A percentile compares a stretch with the other conserved stretches of the same genome.
These are phyloP conservation scores for Poeciliopsis retropinna DNA, from an alignment of 2,113 vertebrate genomes.

Conservation along the genomic window DNA sequence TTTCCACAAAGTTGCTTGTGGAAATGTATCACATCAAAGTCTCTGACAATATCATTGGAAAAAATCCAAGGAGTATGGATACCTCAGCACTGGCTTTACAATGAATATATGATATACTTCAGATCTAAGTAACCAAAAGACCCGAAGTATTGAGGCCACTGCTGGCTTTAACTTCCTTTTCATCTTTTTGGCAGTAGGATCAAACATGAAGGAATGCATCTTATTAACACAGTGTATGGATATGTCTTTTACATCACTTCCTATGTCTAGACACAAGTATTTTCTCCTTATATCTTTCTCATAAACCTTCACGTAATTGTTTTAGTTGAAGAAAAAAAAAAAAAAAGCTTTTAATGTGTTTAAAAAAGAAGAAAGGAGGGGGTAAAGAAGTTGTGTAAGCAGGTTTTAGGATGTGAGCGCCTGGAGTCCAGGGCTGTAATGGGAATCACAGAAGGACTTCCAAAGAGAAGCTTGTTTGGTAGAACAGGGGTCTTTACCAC, in stretches of 20 bases:
- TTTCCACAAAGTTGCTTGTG: too few relatives aligned
- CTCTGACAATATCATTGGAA: too few relatives aligned
- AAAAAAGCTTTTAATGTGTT: slow-evolving; percentile 43
- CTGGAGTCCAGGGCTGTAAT: slow-evolving; percentile 75
- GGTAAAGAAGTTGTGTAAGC: slow-evolving; percentile 33
- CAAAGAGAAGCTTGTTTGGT: slow-evolving; percentile 34
- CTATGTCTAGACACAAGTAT: slow-evolving; percentile 78
- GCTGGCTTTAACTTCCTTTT: neutral
- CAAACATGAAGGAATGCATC: slow-evolving; percentile 40
- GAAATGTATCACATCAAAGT: too few relatives aligned
- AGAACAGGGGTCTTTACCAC: slow-evolving; percentile 40
- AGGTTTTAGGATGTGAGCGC: slow-evolving; percentile 45
- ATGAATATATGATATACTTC: too few relatives aligned
- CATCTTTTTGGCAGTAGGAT: neutral
- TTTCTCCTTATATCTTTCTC: slow-evolving; percentile 58
- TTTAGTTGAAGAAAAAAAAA: slow-evolving; percentile 52
- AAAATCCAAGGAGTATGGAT: too few relatives aligned
- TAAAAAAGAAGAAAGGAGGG: slow-evolving; percentile 13
- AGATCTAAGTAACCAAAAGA: too few relatives aligned
- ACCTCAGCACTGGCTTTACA: too few relatives aligned
- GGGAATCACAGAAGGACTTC: slow-evolving; percentile 71
- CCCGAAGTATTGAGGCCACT: too few relatives aligned
- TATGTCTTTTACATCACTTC: slow-evolving; percentile 60
- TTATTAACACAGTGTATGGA: slow-evolving; percentile 43
- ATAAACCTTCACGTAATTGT: slow-evolving; percentile 59